Percentiles rank a stretch among this genome's conserved stretches.
These are phyloP conservation scores for Lindbergichthys nudifrons DNA, from an alignment of 2,797 vertebrate species.

Conservation along the genomic window DNA sequence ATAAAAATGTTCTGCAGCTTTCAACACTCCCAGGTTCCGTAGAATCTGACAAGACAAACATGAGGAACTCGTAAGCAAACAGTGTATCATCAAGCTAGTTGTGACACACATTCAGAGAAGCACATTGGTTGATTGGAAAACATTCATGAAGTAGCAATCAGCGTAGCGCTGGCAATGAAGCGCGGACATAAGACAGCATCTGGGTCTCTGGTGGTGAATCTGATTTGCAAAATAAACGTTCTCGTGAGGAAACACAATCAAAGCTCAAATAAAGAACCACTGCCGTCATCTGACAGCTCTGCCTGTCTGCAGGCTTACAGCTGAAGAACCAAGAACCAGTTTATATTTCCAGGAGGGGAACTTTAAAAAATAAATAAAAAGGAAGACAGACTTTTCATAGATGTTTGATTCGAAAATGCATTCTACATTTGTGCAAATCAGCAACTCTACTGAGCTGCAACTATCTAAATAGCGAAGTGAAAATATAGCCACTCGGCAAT, in stretches of 20 bases:
- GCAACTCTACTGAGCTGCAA: not conserved
- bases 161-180: not conserved
- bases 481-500: no score
- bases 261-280: conserved; percentile 12
- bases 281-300: not conserved
- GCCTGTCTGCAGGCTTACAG: not conserved
- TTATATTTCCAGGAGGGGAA: not conserved
- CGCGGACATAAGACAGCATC: conserved; percentile 1
- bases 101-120: conserved; percentile 8
- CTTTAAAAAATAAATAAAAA: no score
- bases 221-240: conserved; percentile 32
- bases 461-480: not conserved
- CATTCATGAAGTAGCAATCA: conserved; percentile 9
- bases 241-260: conserved; percentile 30
- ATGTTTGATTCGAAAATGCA: not conserved
- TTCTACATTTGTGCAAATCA: not conserved
- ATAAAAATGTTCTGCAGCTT: not conserved
- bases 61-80: conserved; percentile 4
- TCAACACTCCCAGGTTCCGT: conserved; percentile 24
- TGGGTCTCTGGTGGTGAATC: conserved; percentile 11
- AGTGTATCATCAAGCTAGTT: not conserved
- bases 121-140: conserved; percentile 1
- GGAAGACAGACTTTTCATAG: not conserved
- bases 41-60: conserved; percentile 24
- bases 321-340: not conserved